Evolutionary conservation across 2,113 vertebrate species (phyloP).

Genomic region (Coptodon rendalli): DNA sequence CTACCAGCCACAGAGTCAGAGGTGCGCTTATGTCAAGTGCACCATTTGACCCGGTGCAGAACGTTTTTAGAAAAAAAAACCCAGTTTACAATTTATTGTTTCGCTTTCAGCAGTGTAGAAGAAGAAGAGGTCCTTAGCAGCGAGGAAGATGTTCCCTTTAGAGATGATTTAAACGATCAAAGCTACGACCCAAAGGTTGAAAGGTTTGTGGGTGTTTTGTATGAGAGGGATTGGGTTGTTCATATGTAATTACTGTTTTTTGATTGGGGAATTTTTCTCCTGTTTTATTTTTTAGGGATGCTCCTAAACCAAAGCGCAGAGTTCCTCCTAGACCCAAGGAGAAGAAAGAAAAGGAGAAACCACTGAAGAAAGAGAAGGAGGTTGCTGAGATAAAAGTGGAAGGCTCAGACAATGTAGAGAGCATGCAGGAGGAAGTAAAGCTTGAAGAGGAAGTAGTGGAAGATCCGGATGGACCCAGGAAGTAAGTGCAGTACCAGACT

Average conservation of each 20-base stretch:
- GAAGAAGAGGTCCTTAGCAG: conserved; percentile 82
- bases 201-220: conserved; percentile 64
- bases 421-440: conserved; percentile 82
- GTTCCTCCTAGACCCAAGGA: conserved; percentile 78
- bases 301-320: conserved; percentile 82
- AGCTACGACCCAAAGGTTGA: conserved; percentile 90
- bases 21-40: conserved; percentile 59
- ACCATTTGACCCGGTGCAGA: not conserved
- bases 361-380: conserved; percentile 70
- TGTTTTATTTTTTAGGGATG: conserved; percentile 68
- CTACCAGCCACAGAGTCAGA: conserved; percentile 80
- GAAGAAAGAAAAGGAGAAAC: conserved; percentile 72
- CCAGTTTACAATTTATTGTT: not conserved
- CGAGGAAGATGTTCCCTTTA: conserved; percentile 89
- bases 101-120: conserved; percentile 66
- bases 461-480: conserved; percentile 87
- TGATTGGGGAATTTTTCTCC: not conserved
- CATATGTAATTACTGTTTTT: not conserved
- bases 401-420: conserved; percentile 50
- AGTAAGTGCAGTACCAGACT: conserved; percentile 70
- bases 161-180: conserved; percentile 91
- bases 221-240: not conserved
- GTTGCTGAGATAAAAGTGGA: conserved; percentile 67
- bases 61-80: not conserved
- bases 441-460: conserved; percentile 82